Evolutionary conservation across 1,140 invertebrate genomes (phyloP), one percentile per base, ranked within the genome.

Genomic region (Triops longicaudatus): DNA sequence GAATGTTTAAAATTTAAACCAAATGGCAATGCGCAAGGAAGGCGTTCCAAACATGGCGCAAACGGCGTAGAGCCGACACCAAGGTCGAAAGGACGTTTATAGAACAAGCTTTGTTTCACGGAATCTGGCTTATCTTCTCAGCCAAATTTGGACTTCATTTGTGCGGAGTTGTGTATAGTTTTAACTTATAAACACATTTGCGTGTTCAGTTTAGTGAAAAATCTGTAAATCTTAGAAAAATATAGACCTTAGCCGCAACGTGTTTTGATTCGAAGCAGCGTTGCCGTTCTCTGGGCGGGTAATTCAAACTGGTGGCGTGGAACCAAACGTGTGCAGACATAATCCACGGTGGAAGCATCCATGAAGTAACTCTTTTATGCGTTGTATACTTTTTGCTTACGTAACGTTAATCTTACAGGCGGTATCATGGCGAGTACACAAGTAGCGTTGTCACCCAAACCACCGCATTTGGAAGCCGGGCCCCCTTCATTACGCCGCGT

Each of bases 21-120:
- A 63, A 63, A 63, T 2, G 50, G 50, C 50, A 63, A 63, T 63
- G 50, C 22, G 50, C 50, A 6, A 63, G 5, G 50, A 63, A 63
- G 50, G 50, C 50, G 50, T 63, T 63, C 50, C 50, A n/a, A 63
- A 63, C 50, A 63, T 63, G 50, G 50, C 50, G 50, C 50, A 63
- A 63, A 63, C 50, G 50, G 50, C 50, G n/a, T 63, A 63, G 50
- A 12, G 50, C 50, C 50, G 50, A 63, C 50, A 63, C 50, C 50
- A 63, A 63, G 50, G 50, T 63, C 50, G 50, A 63, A 63, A 63
- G 50, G 50, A 63, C 50, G 50, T 63, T 22, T 14, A 14, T 63
- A 63, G 50, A 63, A 63, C 50, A 63, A 63, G 50, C 50, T 63
- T 37, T 17, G 22, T 63, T 63, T 63, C 50, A 22, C 14, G 50